phyloP scores from a whole-genome alignment of 1,140 invertebrate species.

The Drosophila neocordata region DNA sequence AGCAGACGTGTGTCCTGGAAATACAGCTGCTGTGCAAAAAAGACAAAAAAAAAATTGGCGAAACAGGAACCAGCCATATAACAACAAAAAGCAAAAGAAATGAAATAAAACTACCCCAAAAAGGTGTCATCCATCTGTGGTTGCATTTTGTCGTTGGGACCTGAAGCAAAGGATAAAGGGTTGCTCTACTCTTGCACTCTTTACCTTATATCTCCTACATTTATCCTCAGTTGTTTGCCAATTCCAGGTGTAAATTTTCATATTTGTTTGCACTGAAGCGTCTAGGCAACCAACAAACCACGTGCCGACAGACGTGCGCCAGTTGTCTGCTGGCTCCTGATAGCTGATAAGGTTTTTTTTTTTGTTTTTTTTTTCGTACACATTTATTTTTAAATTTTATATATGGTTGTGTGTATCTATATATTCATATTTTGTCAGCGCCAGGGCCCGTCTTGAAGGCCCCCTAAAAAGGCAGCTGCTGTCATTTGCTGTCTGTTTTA shows the following conservation, averaged over 20 bases:
- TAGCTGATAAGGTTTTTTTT: constrained; percentile 55
- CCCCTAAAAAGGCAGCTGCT: constrained; percentile 55
- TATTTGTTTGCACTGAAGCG: constrained; percentile 31
- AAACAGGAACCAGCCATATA: constrained; percentile 66
- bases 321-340: constrained; percentile 50
- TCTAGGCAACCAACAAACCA: constrained; percentile 45
- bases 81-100: constrained; percentile 10
- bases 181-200: constrained; percentile 29
- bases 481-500: constrained; percentile 42
- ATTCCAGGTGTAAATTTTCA: constrained; percentile 80
- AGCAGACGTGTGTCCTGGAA: constrained; percentile 71
- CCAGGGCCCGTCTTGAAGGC: constrained; percentile 5
- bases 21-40: constrained; percentile 74
- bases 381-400: constrained; percentile 31
- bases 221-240: constrained; percentile 56
- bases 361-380: constrained; percentile 2
- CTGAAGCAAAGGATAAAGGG: constrained; percentile 52
- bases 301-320: constrained; percentile 71
- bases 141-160: constrained; percentile 48
- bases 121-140: constrained; percentile 63
- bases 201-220: constrained; percentile 29
- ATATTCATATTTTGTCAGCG: constrained; percentile 59
- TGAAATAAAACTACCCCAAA: constrained; percentile 37
- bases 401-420: constrained; percentile 34
- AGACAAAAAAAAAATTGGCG: constrained; percentile 54